Conservation (phyloP, 2,888 invertebrate species). For the Marasmarcha lunaedactyla region DNA sequence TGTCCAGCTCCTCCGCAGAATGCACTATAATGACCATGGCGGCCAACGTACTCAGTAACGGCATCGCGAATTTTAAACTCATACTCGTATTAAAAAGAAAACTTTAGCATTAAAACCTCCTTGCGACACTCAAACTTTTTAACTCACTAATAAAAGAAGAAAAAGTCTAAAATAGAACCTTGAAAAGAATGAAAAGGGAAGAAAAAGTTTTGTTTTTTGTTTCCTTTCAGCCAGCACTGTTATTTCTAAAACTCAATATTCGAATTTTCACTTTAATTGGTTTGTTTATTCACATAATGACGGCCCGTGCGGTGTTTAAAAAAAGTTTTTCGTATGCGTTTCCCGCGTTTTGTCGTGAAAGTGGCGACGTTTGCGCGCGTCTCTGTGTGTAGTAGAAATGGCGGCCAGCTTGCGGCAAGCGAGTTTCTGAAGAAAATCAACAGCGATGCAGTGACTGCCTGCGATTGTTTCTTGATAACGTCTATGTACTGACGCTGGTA, state of each 20-base stretch:
- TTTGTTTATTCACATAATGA: slow-evolving; percentile 40
- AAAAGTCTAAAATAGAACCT: neutral
- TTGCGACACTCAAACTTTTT: slow-evolving; percentile 14
- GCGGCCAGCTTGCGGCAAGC: slow-evolving; percentile 8
- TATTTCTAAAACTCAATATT: slow-evolving; percentile 18
- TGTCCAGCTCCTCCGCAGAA: slow-evolving; percentile 40
- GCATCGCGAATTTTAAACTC: slow-evolving; percentile 51
- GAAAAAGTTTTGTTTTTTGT: slow-evolving; percentile 14
- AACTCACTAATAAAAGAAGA: too few species aligned
- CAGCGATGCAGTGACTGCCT: slow-evolving; percentile 6
- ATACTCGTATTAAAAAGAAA: slow-evolving; percentile 37
- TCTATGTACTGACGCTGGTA: too few species aligned
- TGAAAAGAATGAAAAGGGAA: slow-evolving; percentile 22
- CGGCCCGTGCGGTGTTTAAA: slow-evolving; percentile 26
- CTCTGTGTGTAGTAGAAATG: slow-evolving; percentile 40
- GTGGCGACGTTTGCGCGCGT: slow-evolving; percentile 50
- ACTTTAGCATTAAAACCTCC: slow-evolving; percentile 13
- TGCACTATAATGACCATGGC: slow-evolving; percentile 60
- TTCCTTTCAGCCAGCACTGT: neutral
- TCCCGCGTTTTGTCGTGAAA: slow-evolving; percentile 51
- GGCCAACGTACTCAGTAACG: slow-evolving; percentile 56
- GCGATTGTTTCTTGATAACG: too few species aligned
- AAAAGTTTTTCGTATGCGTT: slow-evolving; percentile 33
- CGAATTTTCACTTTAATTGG: slow-evolving; percentile 18
- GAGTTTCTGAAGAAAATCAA: slow-evolving; percentile 7